These are phyloP conservation scores for Diachasma alloeum DNA, from an alignment of 1,140 invertebrate genomes.

Conservation along the genomic window DNA sequence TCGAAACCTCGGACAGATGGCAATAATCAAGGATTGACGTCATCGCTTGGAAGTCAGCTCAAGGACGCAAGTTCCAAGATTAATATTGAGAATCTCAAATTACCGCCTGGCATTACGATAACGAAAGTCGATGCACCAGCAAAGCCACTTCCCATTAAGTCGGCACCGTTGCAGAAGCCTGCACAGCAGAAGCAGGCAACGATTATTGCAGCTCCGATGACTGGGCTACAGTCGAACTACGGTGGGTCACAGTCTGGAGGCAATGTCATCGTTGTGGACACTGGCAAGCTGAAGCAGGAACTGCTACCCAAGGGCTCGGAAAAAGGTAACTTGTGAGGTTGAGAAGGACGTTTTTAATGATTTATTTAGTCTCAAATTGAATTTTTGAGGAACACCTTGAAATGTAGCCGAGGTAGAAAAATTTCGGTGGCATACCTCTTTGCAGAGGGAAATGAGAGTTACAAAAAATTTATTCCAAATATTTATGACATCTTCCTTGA, in stretches of 20 bases:
- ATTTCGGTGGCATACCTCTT: too few relatives aligned
- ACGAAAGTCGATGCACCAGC: slow-evolving; percentile 77
- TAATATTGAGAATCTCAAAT: slow-evolving; percentile 73
- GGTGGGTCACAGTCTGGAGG: slow-evolving; percentile 62
- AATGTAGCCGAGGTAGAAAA: too few relatives aligned
- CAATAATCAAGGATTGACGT: not conserved
- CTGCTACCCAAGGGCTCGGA: slow-evolving; percentile 50
- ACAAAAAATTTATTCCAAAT: too few relatives aligned
- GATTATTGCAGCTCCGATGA: slow-evolving; percentile 61
- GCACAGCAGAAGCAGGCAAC: slow-evolving; percentile 57
- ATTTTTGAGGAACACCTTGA: too few relatives aligned
- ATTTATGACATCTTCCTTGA: too few relatives aligned
- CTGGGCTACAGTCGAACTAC: slow-evolving; percentile 54
- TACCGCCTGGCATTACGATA: slow-evolving; percentile 84
- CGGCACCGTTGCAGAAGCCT: slow-evolving; percentile 50
- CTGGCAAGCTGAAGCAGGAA: slow-evolving; percentile 68
- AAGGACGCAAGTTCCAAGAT: slow-evolving; percentile 54
- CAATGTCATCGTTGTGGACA: slow-evolving; percentile 73
- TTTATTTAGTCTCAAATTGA: too few relatives aligned
- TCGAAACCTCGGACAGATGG: slow-evolving; percentile 31
- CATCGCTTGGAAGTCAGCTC: slow-evolving; percentile 46
- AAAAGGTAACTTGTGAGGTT: slow-evolving; percentile 45
- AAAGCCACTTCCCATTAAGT: slow-evolving; percentile 60
- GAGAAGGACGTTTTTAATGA: not conserved
- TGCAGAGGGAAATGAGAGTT: too few relatives aligned